Evolutionary conservation across 2,888 invertebrate species (phyloP), one percentile per base, ranked within the genome.

Genomic region (Chouioia cunea): DNA sequence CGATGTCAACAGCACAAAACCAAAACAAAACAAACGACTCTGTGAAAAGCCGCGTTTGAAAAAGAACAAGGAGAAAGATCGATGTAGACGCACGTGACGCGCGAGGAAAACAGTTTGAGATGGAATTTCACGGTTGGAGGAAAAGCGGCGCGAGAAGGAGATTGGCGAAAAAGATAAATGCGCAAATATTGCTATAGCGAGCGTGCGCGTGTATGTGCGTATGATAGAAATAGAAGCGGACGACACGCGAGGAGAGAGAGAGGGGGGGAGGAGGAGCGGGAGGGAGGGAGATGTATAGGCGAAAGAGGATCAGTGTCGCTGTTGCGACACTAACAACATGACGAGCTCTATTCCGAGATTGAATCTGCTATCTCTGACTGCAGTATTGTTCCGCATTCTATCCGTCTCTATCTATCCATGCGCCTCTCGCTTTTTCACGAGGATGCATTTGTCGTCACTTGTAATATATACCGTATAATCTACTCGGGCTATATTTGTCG

Each of bases 311-410:
- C 65, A 70, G 56, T 70, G 60, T 70, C 60, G 70, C 44, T 23
- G n/a, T n/a, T n/a, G 48, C 43, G 36, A 65, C 59, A 56, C 36
- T 70, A 70, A 70, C 70, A 56, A 65, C 56, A 54, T 47, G 48
- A 53, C 15, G 43, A 27, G 56, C 36, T 70, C 62, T 52, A 70
- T 70, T 65, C 50, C 62, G 60, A 70, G 60, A 70, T 70, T 70
- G 52, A 62, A 70, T 70, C 46, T 54, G 16, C 52, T 52, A 36
- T 63, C 18, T 57, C 16, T 56, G 18, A 48, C 52, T 58, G 50
- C 18, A 18, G 18, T 52, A 22, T 58, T 22, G 4, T 27, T 36
- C 23, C 43, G 2, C 15, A 0, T 44, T 50, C 23, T 18, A 15
- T 44, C 44, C 20, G 1, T 48, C 47, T 47, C 23, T 52, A 43